phyloP scores from a whole-genome alignment of 2,113 vertebrate species.

The Oryzias javanicus region DNA sequence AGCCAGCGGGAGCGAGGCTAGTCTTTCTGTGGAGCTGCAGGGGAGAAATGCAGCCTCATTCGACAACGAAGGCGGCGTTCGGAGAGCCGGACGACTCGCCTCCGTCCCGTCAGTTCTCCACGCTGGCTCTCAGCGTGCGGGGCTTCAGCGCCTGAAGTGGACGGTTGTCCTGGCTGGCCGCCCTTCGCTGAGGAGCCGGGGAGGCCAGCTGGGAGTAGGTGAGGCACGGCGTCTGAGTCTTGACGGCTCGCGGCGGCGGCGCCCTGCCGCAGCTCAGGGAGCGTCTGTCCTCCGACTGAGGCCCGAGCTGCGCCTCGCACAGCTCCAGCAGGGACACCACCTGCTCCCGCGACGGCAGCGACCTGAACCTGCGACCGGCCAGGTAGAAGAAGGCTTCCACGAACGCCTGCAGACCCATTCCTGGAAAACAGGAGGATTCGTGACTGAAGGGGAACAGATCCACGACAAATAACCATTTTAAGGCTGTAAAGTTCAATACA shows the following conservation, averaged over 20 bases:
- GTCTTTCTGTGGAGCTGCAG: constrained; percentile 21
- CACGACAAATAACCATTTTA: background rate
- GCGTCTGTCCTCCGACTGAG: constrained; percentile 75
- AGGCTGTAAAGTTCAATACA: too few species aligned
- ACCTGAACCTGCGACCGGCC: constrained; percentile 87
- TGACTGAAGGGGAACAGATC: background rate
- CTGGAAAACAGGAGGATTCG: constrained; percentile 60
- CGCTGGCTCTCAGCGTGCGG: constrained; percentile 53
- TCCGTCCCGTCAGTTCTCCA: constrained; percentile 58
- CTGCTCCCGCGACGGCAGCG: constrained; percentile 77
- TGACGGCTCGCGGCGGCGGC: constrained; percentile 1
- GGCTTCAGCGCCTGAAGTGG: constrained; percentile 56
- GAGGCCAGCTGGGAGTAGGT: constrained; percentile 39
- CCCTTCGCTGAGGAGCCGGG: constrained; percentile 15
- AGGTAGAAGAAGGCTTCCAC: constrained; percentile 89
- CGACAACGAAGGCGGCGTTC: constrained; percentile 23
- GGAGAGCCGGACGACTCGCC: background rate
- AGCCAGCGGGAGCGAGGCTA: constrained; percentile 32
- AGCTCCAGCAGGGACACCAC: constrained; percentile 80
- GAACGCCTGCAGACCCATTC: constrained; percentile 93
- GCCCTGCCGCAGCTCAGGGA: constrained; percentile 71
- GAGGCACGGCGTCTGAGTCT: constrained; percentile 16
- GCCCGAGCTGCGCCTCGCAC: constrained; percentile 84
- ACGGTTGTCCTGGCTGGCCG: constrained; percentile 60
- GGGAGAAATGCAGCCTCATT: constrained; percentile 13